phyloP scores from a whole-genome alignment of 2,797 vertebrate species.

The Chelon labrosus region DNA sequence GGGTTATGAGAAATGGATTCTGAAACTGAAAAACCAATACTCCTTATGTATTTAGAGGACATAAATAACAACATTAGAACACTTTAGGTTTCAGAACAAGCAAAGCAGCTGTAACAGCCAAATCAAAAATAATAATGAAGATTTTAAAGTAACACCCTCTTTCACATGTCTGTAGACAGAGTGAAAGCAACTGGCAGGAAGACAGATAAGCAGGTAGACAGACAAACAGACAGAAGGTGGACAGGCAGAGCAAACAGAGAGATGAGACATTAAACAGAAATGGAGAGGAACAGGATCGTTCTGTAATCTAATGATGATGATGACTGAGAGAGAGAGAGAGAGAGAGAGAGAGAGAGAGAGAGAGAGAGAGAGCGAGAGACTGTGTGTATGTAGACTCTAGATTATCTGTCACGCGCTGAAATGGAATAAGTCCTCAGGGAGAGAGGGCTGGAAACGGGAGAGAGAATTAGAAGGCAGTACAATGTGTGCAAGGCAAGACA shows the following conservation, averaged over 20 bases:
- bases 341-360: slow-evolving; percentile 43
- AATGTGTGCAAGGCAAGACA: slow-evolving; percentile 25
- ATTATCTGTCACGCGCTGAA: slow-evolving; percentile 71
- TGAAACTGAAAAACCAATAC: too few species aligned
- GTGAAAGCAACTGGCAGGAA: slow-evolving; percentile 23
- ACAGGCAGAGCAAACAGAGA: slow-evolving; percentile 46
- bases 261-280: slow-evolving; percentile 63
- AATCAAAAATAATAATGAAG: too few species aligned
- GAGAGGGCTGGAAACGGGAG: slow-evolving; percentile 14
- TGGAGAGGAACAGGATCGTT: slow-evolving; percentile 49
- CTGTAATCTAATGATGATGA: slow-evolving; percentile 69
- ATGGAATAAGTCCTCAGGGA: slow-evolving; percentile 67
- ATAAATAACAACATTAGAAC: too few species aligned
- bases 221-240: slow-evolving; percentile 7
- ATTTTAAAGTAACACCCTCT: not conserved
- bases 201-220: slow-evolving; percentile 10
- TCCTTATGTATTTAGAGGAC: too few species aligned
- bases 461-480: not conserved
- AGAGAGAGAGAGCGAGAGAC: slow-evolving; percentile 23
- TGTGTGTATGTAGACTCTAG: slow-evolving; percentile 39
- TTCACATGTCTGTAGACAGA: not conserved
- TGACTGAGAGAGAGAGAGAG: slow-evolving; percentile 46
- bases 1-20: too few species aligned
- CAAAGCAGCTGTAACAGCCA: too few species aligned
- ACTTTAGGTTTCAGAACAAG: too few species aligned